These are phyloP conservation scores for Dipodomys spectabilis DNA, from an alignment of 2,113 vertebrate species.

Conservation along the genomic window DNA sequence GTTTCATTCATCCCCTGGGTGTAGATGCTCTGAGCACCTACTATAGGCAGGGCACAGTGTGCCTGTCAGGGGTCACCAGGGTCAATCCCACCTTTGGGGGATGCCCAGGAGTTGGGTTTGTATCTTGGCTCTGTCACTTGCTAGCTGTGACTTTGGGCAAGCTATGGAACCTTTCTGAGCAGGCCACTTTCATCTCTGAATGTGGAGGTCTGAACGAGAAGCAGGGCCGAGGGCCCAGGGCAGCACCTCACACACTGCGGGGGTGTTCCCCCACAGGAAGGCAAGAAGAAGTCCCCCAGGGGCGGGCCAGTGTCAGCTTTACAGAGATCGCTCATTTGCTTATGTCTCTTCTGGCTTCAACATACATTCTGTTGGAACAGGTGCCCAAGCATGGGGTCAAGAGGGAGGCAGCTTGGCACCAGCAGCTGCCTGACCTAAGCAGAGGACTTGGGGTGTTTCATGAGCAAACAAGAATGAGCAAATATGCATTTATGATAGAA, in stretches of 20 bases:
- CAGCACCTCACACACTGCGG: background rate
- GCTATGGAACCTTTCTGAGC: background rate
- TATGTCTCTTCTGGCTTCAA: background rate
- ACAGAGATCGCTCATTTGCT: fast-evolving
- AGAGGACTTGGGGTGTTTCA: background rate
- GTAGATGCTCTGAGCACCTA: background rate
- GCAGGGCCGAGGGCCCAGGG: fast-evolving
- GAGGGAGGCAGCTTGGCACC: fast-evolving
- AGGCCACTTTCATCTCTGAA: background rate
- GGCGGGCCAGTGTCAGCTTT: no score
- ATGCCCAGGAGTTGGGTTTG: background rate
- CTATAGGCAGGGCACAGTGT: background rate
- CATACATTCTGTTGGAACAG: background rate
- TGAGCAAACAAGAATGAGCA: background rate
- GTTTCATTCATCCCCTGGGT: background rate
- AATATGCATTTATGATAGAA: background rate
- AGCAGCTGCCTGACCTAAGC: background rate
- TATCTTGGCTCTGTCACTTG: background rate
- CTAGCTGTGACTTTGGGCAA: background rate
- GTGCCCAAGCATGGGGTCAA: background rate
- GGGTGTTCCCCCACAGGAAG: background rate
- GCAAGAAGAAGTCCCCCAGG: fast-evolving
- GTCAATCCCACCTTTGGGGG: background rate
- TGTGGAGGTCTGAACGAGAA: background rate
- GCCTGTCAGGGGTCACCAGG: background rate